Conservation (phyloP, 2,888 invertebrate species). For the Tanytarsus gracilentus region DNA sequence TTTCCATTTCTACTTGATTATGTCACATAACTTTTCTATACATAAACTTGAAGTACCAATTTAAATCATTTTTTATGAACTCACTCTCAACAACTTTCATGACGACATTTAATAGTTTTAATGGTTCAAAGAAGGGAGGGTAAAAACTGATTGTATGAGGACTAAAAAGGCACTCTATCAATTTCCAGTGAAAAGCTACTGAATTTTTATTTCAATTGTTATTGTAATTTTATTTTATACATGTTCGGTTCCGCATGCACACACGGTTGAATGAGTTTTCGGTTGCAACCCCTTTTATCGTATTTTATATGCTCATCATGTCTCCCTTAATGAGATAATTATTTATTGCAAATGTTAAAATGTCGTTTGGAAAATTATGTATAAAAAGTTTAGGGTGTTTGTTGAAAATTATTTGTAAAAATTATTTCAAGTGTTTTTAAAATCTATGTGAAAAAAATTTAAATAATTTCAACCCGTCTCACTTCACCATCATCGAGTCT, state of each 20-base stretch:
- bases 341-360: constrained; percentile 27
- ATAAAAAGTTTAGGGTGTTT: too few species aligned
- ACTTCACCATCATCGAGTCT: too few species aligned
- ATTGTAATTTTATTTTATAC: constrained; percentile 25
- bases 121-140: background rate
- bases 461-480: too few species aligned
- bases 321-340: too few species aligned
- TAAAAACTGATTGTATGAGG: too few species aligned
- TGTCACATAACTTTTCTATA: background rate
- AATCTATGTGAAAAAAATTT: too few species aligned
- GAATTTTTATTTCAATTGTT: constrained; percentile 8
- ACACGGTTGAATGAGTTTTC: constrained; percentile 14
- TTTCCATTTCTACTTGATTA: constrained; percentile 10
- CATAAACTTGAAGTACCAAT: constrained; percentile 6
- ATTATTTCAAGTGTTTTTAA: too few species aligned
- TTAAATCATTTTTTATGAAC: constrained; percentile 21
- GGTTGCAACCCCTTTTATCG: constrained; percentile 22
- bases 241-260: constrained; percentile 13
- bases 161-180: constrained; percentile 26
- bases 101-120: background rate
- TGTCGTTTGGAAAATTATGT: too few species aligned
- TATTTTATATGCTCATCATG: too few species aligned
- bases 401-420: too few species aligned
- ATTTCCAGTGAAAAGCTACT: constrained; percentile 14
- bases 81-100: background rate